Evolutionary conservation across 2,113 vertebrate genomes (phyloP).

Genomic region (Eira barbara): DNA sequence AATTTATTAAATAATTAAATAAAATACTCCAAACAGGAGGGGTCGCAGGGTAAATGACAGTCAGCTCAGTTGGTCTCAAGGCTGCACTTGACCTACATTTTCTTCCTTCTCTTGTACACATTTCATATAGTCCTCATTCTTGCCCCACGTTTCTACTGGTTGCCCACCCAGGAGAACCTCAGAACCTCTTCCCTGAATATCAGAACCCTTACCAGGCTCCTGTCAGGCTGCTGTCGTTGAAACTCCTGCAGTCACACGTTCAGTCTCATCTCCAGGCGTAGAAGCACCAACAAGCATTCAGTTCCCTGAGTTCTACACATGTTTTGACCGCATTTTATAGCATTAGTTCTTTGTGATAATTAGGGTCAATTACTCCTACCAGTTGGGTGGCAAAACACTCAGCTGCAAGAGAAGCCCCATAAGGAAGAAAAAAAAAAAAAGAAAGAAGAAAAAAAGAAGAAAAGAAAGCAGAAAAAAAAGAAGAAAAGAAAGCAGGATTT

Average conservation of each 20-base stretch:
- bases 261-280: not conserved
- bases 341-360: not conserved
- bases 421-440: accelerated
- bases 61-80: not conserved
- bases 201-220: not conserved
- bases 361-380: not conserved
- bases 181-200: not conserved
- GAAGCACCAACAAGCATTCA: not conserved
- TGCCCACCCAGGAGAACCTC: not conserved
- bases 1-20: not conserved
- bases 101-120: not conserved
- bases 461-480: not conserved
- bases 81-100: not conserved
- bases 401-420: not conserved
- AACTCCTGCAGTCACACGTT: too few relatives aligned
- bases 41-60: not conserved
- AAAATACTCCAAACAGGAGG: not conserved
- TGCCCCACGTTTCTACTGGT: not conserved
- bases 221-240: not conserved
- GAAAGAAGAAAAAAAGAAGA: not conserved
- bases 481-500: not conserved
- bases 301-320: not conserved
- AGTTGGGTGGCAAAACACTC: not conserved
- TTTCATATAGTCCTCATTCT: too few relatives aligned
- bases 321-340: not conserved